Base-by-base conservation (phyloP, 2,797 vertebrate species). In the Xyrichtys novacula region DNA sequence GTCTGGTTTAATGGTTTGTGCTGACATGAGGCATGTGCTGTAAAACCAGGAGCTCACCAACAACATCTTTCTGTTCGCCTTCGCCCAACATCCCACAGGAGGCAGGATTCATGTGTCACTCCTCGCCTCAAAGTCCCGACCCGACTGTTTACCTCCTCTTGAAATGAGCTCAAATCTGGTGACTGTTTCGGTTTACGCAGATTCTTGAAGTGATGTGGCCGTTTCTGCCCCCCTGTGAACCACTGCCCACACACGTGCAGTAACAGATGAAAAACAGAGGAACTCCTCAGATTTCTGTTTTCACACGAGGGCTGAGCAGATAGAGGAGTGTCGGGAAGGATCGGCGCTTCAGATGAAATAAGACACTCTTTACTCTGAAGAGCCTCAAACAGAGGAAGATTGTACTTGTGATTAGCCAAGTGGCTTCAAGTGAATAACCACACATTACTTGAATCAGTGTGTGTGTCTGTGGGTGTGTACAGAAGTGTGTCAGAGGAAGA, bases 251-350 rank as follows among this genome's bases (percentile, higher is more conserved):
- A 26, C 22, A 22, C 46, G 9, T 57, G 9, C 17, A n/a, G 12
- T 22, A 12, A 38, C 19, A 54, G 40, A 55, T 29, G 50, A 46
- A 61, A 47, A 48, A 65, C 40, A 39, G 55, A 36, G 48, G 64
- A 62, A 57, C 65, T 48, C 49, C 12, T 6, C 17, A 12, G 49
- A 34, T 71, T 78, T 34, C 11, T 66, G 64, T 76, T 63, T 87
- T 54, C 49, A 25, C 49, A 26, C 17, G 20, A 34, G 43, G 20
- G 17, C 17, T 57, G 46, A 73, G 42, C 55, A 67, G 80, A 85
- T 87, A 76, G 77, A 31, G 47, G 8, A 0, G 10, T 15, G 44
- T 26, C 40, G 61, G 49, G 43, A 49, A 53, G 23, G 55, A 42
- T 29, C 40, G 60, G 59, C 49, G 6, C 17, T 23, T 38, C 47